Percentiles rank a stretch among this genome's conserved stretches.
These are phyloP conservation scores for Spisula solida DNA, from an alignment of 2,888 invertebrate species.

Conservation along the genomic window DNA sequence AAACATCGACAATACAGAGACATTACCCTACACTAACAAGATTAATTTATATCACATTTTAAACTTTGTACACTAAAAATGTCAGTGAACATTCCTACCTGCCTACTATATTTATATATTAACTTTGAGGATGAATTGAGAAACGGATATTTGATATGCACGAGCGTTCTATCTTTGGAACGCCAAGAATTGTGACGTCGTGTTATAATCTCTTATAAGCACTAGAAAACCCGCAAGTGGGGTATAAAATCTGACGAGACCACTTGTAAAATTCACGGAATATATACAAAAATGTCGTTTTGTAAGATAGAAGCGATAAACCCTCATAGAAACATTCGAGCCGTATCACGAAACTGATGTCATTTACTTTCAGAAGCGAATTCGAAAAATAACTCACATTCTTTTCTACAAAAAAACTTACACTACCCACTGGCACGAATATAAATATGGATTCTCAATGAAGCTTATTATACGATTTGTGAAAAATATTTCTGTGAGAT, in stretches of 20 bases:
- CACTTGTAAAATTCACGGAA: neutral
- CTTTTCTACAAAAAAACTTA: neutral
- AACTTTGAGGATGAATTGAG: too few species aligned
- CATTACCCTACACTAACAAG: too few species aligned
- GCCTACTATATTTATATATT: too few species aligned
- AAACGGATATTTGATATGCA: too few species aligned
- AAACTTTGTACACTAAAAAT: too few species aligned
- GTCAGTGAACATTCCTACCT: too few species aligned
- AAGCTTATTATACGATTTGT: neutral
- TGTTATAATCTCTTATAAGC: neutral
- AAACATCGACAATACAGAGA: too few species aligned
- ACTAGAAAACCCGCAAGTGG: neutral
- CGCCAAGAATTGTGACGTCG: neutral
- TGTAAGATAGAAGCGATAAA: slow-evolving; percentile 1
- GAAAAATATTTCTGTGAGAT: neutral
- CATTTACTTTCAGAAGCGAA: slow-evolving; percentile 4
- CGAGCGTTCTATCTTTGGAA: neutral
- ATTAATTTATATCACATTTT: too few species aligned
- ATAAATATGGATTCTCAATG: neutral
- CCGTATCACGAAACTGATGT: neutral
- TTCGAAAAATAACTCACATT: neutral
- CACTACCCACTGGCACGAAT: neutral
- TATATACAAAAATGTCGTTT: neutral
- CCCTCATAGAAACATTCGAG: neutral
- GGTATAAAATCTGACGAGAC: neutral